Evolutionary conservation across 2,888 invertebrate genomes (phyloP), one percentile per base, ranked within the genome.

Genomic region (Anoncus sp.): DNA sequence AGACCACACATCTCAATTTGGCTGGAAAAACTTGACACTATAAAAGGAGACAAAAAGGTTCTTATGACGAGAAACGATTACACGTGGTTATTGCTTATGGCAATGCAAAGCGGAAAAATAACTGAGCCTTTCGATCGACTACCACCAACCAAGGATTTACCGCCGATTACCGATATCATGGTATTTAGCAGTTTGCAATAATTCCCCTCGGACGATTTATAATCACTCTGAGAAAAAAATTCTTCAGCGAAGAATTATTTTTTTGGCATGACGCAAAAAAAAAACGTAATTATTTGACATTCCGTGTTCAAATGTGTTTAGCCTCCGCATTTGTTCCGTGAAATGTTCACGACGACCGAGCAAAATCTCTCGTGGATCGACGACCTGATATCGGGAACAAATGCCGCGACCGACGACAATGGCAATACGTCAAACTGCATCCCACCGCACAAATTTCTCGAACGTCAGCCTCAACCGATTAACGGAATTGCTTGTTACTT

Each of bases 1-100:
- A 80, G 84, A 60, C 55, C 65, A 1, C 69, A 71, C 20, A 87
- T 92, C 31, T 85, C 88, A 63, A 71, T 84, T 20, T 92, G 92
- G 92, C 85, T 92, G 76, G 87, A 89, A 51, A 90, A 88, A 84
- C 81, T 92, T 16, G 84, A 88, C 43, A 85, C 87, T 22, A 83
- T 91, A 76, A 86, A 86, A 3, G 87, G 85, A 14, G 86, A 82
- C 7, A 77, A 84, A 2, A 88, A 89, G 40, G 86, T 90, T 70
- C 85, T 91, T 81, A 83, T 81, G 2, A 87, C 87, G 3, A 82
- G 92, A 65, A 92, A 92, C 79, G 92, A 92, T 47, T 92, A 92
- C 78, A 92, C 92, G 89, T 91, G 91, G 91, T 91, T 92, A 67
- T 85, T 92, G 66, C 84, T 92, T 18, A 82, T 92, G 16, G 91